These are phyloP conservation scores for Oplegnathus fasciatus DNA, from an alignment of 2,113 vertebrate species.

Conservation along the genomic window DNA sequence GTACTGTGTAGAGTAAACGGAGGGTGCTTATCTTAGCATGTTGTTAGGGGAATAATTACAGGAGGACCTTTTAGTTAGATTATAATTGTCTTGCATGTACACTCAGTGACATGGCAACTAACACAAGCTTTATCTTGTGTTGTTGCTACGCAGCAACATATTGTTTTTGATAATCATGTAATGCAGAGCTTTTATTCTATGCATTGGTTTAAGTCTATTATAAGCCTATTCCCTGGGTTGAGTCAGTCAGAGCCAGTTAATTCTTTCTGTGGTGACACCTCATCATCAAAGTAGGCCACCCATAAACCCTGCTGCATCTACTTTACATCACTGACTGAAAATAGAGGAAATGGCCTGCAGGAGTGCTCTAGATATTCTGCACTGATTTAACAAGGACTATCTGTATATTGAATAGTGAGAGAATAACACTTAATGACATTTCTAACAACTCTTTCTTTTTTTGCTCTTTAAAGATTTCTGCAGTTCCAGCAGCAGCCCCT, in stretches of 20 bases:
- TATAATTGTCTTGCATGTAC: not conserved
- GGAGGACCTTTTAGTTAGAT: not conserved
- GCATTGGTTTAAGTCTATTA: constrained; percentile 60
- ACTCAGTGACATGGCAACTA: not conserved
- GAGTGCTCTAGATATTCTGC: constrained; percentile 48
- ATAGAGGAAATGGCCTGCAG: constrained; percentile 64
- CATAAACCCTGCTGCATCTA: constrained; percentile 64
- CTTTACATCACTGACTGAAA: constrained; percentile 70
- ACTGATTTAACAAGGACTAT: constrained; percentile 35
- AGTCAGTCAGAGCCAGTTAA: constrained; percentile 67
- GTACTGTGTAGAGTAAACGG: constrained; percentile 24
- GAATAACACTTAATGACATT: constrained; percentile 7
- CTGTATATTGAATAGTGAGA: constrained; percentile 13
- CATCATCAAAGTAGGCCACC: constrained; percentile 80
- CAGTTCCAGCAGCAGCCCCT: constrained; percentile 89
- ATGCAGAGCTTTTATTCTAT: constrained; percentile 24
- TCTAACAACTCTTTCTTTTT: constrained; percentile 33
- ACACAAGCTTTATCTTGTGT: constrained; percentile 1
- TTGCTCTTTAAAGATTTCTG: constrained; percentile 85
- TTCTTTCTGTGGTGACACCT: constrained; percentile 72
- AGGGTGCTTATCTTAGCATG: constrained; percentile 13
- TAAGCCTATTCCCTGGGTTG: constrained; percentile 61
- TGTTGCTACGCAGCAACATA: not conserved
- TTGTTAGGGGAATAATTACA: constrained; percentile 6
- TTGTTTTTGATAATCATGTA: constrained; percentile 30